Evolutionary conservation across 2,888 invertebrate genomes (phyloP), one percentile per base, ranked within the genome.

Genomic region (Agrochola lota): DNA sequence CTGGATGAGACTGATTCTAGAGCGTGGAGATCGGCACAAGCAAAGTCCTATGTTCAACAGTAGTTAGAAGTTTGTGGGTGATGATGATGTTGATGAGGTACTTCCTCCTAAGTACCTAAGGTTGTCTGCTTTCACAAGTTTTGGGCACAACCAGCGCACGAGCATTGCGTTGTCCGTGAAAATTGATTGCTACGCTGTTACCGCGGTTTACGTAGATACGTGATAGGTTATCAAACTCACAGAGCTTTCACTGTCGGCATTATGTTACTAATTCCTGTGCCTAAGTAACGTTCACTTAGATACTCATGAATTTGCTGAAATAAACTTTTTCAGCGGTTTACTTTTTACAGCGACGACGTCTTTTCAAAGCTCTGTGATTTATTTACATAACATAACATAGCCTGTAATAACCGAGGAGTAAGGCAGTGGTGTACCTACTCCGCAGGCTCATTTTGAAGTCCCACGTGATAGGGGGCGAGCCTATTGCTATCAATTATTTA

Each of bases 211-310:
- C 82, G 70, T 57, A 55, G 52, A 23, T 81, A 85, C 84, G 84
- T 84, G 84, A 85, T 85, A 73, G 82, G 78, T 84, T 83, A 81
- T 78, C 70, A 71, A 71, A 62, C 46, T 78, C 66, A 57, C 71
- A 55, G 30, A 72, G 40, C 84, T 84, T 84, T 84, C 84, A 62
- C 84, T 68, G n/a, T 1, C 11, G 2, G 1, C 12, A 23, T 64
- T 26, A n/a, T 30, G 8, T 30, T 52, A 55, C 43, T 43, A 20
- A 55, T 78, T 15, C 30, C 11, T 71, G 15, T 49, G 12, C 7
- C 17, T 7, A 15, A 49, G 9, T 12, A 43, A 46, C 26, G 8
- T 49, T 26, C 2, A 11, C 9, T 30, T 6, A 43, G 43, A 43
- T 43, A 15, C 15, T 57, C n/a, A 9, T 46, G 12, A 35, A 5